A percentile compares a stretch with the other conserved stretches of the same genome.
Evolutionary conservation across 2,797 vertebrate species (phyloP).

Genomic region (Trichosurus vulpecula): DNA sequence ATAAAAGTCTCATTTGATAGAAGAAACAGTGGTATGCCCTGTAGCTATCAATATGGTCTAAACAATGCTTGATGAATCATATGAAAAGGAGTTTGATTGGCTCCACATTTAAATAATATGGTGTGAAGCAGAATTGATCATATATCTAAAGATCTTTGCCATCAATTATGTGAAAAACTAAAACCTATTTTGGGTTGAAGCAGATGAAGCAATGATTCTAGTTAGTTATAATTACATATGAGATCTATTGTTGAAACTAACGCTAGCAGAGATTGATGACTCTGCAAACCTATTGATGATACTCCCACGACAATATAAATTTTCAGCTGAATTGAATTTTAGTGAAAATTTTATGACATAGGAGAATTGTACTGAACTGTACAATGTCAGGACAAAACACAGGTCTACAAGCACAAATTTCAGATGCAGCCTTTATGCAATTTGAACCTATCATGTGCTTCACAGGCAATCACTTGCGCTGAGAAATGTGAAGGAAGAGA

Average conservation of each 20-base stretch:
- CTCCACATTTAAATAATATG: not conserved
- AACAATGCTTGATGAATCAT: not conserved
- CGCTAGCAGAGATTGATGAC: not conserved
- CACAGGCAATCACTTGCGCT: not conserved
- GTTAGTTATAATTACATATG: not conserved
- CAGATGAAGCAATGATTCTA: not conserved
- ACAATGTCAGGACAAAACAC: not conserved
- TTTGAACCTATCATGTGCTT: not conserved
- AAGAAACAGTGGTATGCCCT: not conserved
- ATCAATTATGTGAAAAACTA: not conserved
- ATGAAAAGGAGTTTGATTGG: not conserved
- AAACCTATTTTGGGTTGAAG: not conserved
- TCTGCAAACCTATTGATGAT: not conserved
- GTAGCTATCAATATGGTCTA: not conserved
- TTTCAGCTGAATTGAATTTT: not conserved
- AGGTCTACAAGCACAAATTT: not conserved
- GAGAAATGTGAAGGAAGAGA: not conserved
- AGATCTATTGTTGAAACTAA: not conserved
- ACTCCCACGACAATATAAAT: not conserved
- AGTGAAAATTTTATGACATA: not conserved
- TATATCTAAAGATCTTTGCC: not conserved
- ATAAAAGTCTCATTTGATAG: not conserved
- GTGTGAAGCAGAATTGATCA: not conserved
- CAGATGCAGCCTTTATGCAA: not conserved
- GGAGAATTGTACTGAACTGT: not conserved